phyloP scores from a whole-genome alignment of 2,888 invertebrate genomes.

The Liodrosophila aerea region DNA sequence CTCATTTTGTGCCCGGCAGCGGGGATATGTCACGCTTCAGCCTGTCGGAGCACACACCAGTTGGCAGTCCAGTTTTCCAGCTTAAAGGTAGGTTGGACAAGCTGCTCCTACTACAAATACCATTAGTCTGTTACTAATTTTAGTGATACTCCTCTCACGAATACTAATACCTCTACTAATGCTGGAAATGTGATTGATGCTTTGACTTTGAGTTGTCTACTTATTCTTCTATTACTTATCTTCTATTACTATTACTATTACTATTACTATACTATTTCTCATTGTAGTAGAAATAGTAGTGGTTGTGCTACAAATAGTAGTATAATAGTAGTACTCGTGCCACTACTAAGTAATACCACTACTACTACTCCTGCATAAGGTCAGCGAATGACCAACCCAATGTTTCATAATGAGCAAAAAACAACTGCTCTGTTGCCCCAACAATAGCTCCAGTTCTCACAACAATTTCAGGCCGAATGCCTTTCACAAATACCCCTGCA shows the following conservation, averaged over 20 bases:
- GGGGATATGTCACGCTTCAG: constrained; percentile 91
- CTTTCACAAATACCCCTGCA: constrained; percentile 53
- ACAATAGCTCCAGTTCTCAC: constrained; percentile 65
- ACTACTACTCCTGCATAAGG: constrained; percentile 1
- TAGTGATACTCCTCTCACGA: neutral
- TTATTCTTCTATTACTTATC: too few species aligned
- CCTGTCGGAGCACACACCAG: constrained; percentile 88
- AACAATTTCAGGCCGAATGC: constrained; percentile 37
- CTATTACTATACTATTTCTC: neutral
- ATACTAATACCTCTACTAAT: neutral
- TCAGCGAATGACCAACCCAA: constrained; percentile 37
- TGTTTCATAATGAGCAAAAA: constrained; percentile 5
- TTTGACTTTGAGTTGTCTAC: too few species aligned
- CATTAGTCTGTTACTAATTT: neutral
- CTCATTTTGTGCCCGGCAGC: constrained; percentile 88
- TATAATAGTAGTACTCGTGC: too few species aligned
- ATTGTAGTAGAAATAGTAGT: too few species aligned
- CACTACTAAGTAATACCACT: too few species aligned
- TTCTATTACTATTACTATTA: neutral
- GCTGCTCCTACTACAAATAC: neutral
- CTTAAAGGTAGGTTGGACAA: constrained; percentile 85
- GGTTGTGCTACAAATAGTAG: too few species aligned
- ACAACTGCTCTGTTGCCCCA: constrained; percentile 4
- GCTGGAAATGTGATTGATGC: too few species aligned
- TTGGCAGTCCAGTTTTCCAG: constrained; percentile 90